Evolutionary conservation across 2,113 vertebrate species (phyloP), one percentile per base, ranked within the genome.

Genomic region (Pseudolaguvia tuberculata): DNA sequence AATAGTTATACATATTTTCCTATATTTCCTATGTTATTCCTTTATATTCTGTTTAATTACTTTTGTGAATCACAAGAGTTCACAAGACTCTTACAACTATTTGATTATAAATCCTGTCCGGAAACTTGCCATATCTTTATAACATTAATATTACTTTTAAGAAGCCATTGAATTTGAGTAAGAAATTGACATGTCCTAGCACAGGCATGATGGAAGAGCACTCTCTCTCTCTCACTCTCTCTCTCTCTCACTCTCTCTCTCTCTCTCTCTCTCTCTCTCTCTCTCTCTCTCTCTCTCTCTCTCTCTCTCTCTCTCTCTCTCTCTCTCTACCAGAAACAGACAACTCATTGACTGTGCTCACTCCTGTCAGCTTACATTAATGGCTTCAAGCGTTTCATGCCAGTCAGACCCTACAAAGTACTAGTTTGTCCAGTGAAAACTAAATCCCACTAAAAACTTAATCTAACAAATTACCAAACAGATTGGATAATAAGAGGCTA

Each of bases 311-410:
- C 31, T 35, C 31, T 35, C 51, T 53, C 21, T 56, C 61, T 87
- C 77, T 85, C 84, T 83, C n/a, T 58, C 79, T 76, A 77, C 68
- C n/a, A n/a, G n/a, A 86, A 86, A 89, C 87, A 89, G 81, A 81
- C 85, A 68, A 77, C 84, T 85, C 83, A 84, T 84, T 85, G 82
- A 89, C 83, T 83, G 82, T 86, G 87, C 83, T 88, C 86, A 88
- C 79, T 88, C 79, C 86, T 89, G 88, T 90, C 86, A 88, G 75
- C n/a, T 85, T 82, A 75, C 77, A 86, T 89, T 88, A 90, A 80
- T 71, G 62, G n/a, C 68, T 62, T 55, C 20, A 20, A 18, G 70
- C 78, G 70, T 72, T 82, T 69, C 76, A 68, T 59, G 70, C 59
- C 66, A 63, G 47, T 82, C 78, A 72, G 57, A 20, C 45, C 65